Percentiles rank a stretch among this genome's conserved stretches.
Conservation (phyloP, 1,140 invertebrate genomes). For the Calephelis virginiensis region DNA sequence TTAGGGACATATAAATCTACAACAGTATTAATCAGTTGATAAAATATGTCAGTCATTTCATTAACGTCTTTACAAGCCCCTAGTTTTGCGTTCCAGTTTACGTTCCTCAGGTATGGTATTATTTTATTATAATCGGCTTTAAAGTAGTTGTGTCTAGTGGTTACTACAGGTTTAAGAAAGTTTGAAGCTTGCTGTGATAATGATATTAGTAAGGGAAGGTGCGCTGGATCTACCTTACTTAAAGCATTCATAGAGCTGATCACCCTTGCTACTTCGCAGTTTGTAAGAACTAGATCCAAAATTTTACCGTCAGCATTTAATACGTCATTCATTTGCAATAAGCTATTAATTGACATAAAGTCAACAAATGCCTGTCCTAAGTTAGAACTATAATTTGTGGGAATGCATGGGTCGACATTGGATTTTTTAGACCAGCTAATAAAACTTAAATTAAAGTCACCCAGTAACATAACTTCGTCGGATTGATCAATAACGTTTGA, state of each 20-base stretch:
- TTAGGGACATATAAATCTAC: no score
- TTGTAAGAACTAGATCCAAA: slow-evolving; percentile 20
- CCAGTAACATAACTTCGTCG: slow-evolving; percentile 25
- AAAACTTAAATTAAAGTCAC: slow-evolving; percentile 26
- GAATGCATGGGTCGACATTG: not conserved
- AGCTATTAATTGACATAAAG: slow-evolving; percentile 24
- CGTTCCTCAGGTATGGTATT: no score
- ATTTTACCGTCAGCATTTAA: slow-evolving; percentile 15
- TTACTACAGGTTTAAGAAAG: no score
- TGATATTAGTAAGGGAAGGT: not conserved
- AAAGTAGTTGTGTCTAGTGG: no score
- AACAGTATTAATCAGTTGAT: no score
- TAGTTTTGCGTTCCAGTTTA: no score
- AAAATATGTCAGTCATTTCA: no score
- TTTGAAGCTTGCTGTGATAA: not conserved
- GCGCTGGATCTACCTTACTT: not conserved
- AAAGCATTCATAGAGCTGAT: not conserved
- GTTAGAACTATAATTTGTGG: not conserved
- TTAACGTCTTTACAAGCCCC: no score
- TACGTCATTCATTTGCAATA: slow-evolving; percentile 19
- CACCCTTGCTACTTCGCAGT: not conserved
- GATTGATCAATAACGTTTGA: slow-evolving; percentile 18
- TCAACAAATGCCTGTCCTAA: slow-evolving; percentile 18
- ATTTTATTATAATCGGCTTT: no score
- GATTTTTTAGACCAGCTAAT: slow-evolving; percentile 15